Evolutionary conservation across 2,888 invertebrate genomes (phyloP).

Genomic region (Cosmopolites sordidus): DNA sequence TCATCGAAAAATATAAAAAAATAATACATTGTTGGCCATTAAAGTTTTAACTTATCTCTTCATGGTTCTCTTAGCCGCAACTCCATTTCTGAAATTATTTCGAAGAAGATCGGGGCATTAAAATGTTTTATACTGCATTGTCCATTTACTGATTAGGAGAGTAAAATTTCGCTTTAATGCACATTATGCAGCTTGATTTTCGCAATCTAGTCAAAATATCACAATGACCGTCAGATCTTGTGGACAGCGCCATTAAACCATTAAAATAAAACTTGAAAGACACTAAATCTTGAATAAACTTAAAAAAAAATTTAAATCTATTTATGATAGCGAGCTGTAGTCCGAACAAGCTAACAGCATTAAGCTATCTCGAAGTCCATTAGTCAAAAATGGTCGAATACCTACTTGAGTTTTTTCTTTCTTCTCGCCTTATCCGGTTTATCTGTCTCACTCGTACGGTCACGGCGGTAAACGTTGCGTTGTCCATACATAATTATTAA

Average conservation of each 20-base stretch:
- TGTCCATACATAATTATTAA: slow-evolving; percentile 3
- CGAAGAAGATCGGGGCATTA: slow-evolving; percentile 23
- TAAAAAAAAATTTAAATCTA: slow-evolving; percentile 42
- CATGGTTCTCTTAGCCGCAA: slow-evolving; percentile 16
- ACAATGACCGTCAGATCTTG: slow-evolving; percentile 18
- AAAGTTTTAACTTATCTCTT: slow-evolving; percentile 16
- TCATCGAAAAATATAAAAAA: too few relatives aligned
- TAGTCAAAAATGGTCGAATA: slow-evolving; percentile 39
- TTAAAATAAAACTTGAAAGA: slow-evolving; percentile 28
- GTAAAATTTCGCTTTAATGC: slow-evolving; percentile 26
- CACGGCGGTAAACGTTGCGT: slow-evolving; percentile 9
- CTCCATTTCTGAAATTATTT: slow-evolving; percentile 27
- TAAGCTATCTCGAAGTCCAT: slow-evolving; percentile 47
- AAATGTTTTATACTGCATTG: slow-evolving; percentile 26
- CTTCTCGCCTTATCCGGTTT: slow-evolving; percentile 20
- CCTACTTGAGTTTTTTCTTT: slow-evolving; percentile 27
- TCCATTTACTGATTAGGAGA: slow-evolving; percentile 27
- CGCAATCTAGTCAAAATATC: slow-evolving; percentile 23
- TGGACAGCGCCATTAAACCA: slow-evolving; percentile 26
- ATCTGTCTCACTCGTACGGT: slow-evolving; percentile 9
- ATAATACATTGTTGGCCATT: too few relatives aligned
- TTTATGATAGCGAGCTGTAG: slow-evolving; percentile 46
- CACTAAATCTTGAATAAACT: slow-evolving; percentile 28
- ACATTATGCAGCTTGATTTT: slow-evolving; percentile 23
- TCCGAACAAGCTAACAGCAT: slow-evolving; percentile 48